A percentile compares a stretch with the other conserved stretches of the same genome.
phyloP scores from a whole-genome alignment of 2,888 invertebrate genomes.

The Chloroclysta siterata region DNA sequence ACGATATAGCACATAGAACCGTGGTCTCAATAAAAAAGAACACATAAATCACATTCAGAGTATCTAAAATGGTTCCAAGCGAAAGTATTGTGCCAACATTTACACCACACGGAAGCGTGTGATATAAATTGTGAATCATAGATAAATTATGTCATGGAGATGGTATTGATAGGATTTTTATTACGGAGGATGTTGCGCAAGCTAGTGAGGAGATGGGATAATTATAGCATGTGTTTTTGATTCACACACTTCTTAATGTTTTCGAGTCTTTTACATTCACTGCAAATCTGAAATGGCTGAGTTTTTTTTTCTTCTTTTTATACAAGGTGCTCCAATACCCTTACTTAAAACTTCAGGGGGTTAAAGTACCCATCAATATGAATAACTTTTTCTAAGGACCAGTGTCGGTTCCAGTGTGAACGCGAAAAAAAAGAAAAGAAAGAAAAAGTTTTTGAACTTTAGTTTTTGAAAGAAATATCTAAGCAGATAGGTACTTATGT shows the following conservation, averaged over 20 bases:
- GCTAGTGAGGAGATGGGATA: background rate
- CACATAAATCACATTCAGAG: background rate
- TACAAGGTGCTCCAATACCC: too few species aligned
- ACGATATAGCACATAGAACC: too few species aligned
- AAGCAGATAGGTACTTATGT: too few species aligned
- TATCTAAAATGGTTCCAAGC: constrained; percentile 5
- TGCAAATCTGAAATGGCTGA: background rate
- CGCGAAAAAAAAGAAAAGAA: too few species aligned
- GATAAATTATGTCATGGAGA: background rate
- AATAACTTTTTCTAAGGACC: too few species aligned
- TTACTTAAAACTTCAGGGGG: too few species aligned
- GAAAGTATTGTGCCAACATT: constrained; percentile 22
- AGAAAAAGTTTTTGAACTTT: too few species aligned
- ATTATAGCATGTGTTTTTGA: constrained; percentile 15
- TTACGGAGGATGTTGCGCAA: constrained; percentile 11
- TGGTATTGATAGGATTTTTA: constrained; percentile 15
- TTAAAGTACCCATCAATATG: too few species aligned
- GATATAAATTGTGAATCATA: constrained; percentile 17
- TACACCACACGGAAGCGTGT: constrained; percentile 12
- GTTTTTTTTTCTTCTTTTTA: too few species aligned
- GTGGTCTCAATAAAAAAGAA: background rate
- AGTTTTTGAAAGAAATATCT: too few species aligned
- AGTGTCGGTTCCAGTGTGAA: too few species aligned
- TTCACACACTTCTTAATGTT: background rate
- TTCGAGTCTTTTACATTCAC: background rate